Evolutionary conservation across 2,888 invertebrate species (phyloP), one percentile per base, ranked within the genome.

Genomic region (Calameuta filiformis): DNA sequence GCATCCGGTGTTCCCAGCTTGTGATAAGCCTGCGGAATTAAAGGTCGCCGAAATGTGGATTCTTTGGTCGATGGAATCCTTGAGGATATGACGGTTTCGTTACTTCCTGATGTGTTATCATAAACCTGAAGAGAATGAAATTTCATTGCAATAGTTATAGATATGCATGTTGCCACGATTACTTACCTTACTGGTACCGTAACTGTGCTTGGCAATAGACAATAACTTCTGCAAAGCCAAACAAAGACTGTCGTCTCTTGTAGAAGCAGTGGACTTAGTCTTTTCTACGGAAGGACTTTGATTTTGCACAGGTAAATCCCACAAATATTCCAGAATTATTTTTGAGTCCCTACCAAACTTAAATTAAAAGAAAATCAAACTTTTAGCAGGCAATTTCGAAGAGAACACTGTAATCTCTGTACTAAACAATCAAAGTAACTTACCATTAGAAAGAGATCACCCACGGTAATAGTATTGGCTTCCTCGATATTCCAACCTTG

Each of bases 391-490:
- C 11, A 76, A 40, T 68, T 71, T 12, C 40, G 73, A 73, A 68
- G 15, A 78, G 79, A 82, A 79, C 80, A 73, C 75, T 76, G 30
- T 35, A 75, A 77, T 23, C 56, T 23, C 23, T 68, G 75, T 31
- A 77, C 73, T 12, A 12, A 75, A 35, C 11, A 75, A 77, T 73
- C 12, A 71, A 78, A 75, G 77, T 35, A 31, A 79, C 92, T 92
- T 88, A 97, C 96, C 95, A 98, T 97, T 75, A 98, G 93, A 92
- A 97, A 98, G 78, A 98, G 92, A 92, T 98, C 98, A 0, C 98
- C 98, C 40, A 98, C 93, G 6, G 97, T 97, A 71, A 98, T 93
- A 56, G 96, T 95, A 11, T 96, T 96, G 1, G 96, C 95, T 88
- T 95, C 96, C 30, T 94, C 92, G 12, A 94, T 89, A 76, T 96